Evolutionary conservation across 2,797 vertebrate species (phyloP).

Genomic region (Acestrorhynchus altus): DNA sequence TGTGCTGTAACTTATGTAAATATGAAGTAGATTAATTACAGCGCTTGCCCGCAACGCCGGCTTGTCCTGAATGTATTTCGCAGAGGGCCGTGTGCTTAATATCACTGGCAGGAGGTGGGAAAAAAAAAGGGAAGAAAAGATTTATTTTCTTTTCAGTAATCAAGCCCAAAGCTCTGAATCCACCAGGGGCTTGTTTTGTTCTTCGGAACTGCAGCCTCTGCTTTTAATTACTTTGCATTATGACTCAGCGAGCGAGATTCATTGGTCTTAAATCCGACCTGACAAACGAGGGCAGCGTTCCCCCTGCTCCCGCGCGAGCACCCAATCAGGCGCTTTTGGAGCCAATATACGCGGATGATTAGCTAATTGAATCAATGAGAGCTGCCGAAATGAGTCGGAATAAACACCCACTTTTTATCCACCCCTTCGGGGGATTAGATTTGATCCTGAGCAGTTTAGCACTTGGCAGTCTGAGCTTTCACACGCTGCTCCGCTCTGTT

Average conservation of each 20-base stretch:
- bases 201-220: constrained; percentile 38
- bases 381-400: constrained; percentile 28
- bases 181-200: constrained; percentile 42
- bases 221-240: constrained; percentile 58
- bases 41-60: neutral
- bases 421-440: constrained; percentile 42
- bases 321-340: constrained; percentile 39
- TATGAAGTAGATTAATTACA: constrained; percentile 11
- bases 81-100: constrained; percentile 36
- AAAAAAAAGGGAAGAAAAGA: neutral
- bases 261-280: constrained; percentile 51
- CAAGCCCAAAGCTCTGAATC: constrained; percentile 31
- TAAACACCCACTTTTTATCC: constrained; percentile 42
- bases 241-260: constrained; percentile 44
- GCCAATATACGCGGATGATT: constrained; percentile 46
- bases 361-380: constrained; percentile 44
- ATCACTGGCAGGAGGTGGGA: neutral
- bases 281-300: constrained; percentile 32
- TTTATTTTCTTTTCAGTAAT: constrained; percentile 34
- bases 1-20: neutral
- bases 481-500: constrained; percentile 11
- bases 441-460: constrained; percentile 23
- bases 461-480: constrained; percentile 37
- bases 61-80: constrained; percentile 27
- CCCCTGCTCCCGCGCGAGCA: constrained; percentile 10